A percentile compares a stretch with the other conserved stretches of the same genome.
phyloP scores from a whole-genome alignment of 2,113 vertebrate genomes.

The Xerus inauris region DNA sequence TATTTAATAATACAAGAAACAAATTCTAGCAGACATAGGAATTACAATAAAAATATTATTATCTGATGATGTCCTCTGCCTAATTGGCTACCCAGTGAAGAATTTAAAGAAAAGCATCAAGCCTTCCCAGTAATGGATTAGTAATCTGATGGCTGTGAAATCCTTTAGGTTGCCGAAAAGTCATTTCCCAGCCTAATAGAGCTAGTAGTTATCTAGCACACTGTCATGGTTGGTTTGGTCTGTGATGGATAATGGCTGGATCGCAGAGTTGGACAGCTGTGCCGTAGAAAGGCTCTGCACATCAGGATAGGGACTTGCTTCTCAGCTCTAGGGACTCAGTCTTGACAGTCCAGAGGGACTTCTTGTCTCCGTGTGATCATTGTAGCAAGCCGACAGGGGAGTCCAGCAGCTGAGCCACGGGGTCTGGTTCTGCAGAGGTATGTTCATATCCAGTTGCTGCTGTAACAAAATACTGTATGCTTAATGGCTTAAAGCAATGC shows the following conservation, averaged over 20 bases:
- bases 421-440: neutral
- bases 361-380: slow-evolving; percentile 1
- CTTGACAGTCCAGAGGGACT: neutral
- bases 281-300: slow-evolving; percentile 13
- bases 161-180: slow-evolving; percentile 69
- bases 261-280: slow-evolving; percentile 64
- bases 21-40: slow-evolving; percentile 21
- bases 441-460: slow-evolving; percentile 26
- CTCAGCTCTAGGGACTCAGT: neutral
- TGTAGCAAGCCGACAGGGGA: neutral
- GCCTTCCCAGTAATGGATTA: slow-evolving; percentile 65
- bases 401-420: neutral
- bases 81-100: slow-evolving; percentile 72
- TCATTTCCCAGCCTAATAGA: slow-evolving; percentile 77
- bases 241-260: slow-evolving; percentile 72
- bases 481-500: neutral
- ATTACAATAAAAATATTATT: slow-evolving; percentile 60
- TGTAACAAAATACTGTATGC: neutral
- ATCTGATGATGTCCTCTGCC: slow-evolving; percentile 46
- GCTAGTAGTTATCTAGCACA: slow-evolving; percentile 70
- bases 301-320: neutral
- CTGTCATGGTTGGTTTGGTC: slow-evolving; percentile 70
- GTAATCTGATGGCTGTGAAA: slow-evolving; percentile 63
- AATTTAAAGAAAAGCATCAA: slow-evolving; percentile 55
- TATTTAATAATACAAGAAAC: slow-evolving; percentile 51